A percentile compares a stretch with the other conserved stretches of the same genome.
Evolutionary conservation across 2,113 vertebrate species (phyloP).

Genomic region (Canis aureus): DNA sequence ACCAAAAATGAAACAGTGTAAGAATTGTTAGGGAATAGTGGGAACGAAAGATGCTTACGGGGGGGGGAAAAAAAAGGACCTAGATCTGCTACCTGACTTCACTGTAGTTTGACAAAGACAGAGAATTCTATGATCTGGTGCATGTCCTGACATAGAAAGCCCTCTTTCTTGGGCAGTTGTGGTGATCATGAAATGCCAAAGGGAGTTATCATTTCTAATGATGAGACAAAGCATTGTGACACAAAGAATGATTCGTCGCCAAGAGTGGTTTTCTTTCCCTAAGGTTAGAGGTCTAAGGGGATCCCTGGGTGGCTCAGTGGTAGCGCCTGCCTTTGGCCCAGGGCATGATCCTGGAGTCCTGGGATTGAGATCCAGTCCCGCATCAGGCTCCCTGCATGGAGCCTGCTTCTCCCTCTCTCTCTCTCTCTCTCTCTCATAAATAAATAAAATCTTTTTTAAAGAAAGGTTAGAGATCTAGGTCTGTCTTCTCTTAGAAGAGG

Average conservation of each 20-base stretch:
- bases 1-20: constrained; percentile 19
- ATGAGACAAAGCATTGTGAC: background rate
- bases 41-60: background rate
- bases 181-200: constrained; percentile 27
- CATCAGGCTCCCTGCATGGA: no score
- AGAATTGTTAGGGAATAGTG: background rate
- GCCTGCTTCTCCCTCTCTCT: no score
- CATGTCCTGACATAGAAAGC: background rate
- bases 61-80: background rate
- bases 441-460: no score
- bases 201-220: constrained; percentile 35
- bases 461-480: background rate
- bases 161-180: background rate
- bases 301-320: no score
- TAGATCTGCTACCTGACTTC: background rate
- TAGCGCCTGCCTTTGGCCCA: no score
- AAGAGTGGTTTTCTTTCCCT: background rate
- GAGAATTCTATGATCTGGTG: background rate
- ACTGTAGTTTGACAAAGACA: background rate
- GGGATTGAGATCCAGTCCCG: no score
- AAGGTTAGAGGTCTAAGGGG: background rate
- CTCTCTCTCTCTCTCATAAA: no score
- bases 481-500: background rate
- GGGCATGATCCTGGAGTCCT: no score
- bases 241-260: background rate